Conservation (phyloP, 2,888 invertebrate genomes). For the Chrysotoxum bicinctum region DNA sequence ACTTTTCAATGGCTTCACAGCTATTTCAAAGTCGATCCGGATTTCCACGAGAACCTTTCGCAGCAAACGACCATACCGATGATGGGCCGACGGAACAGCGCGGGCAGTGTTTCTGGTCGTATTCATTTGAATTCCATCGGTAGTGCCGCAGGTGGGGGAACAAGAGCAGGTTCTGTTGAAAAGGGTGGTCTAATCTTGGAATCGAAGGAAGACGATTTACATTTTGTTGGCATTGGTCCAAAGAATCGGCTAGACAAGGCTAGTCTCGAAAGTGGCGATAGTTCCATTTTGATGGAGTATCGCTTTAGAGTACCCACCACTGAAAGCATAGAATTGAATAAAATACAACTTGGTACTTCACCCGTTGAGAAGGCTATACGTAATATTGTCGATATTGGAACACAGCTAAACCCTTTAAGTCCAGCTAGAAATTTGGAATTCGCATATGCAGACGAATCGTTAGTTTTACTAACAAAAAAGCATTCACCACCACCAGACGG, state of each 20-base stretch:
- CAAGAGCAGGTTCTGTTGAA: conserved; percentile 51
- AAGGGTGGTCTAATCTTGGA: conserved; percentile 20
- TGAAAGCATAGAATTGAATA: not conserved
- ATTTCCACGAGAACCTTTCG: conserved; percentile 77
- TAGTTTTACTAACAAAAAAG: conserved; percentile 20
- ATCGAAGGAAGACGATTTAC: conserved; percentile 33
- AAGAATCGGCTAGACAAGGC: conserved; percentile 20
- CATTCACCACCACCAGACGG: conserved; percentile 13
- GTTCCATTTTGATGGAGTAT: conserved; percentile 26
- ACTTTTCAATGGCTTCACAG: conserved; percentile 76
- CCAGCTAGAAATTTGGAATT: conserved; percentile 25
- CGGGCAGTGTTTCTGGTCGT: conserved; percentile 74
- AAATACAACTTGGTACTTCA: conserved; percentile 35
- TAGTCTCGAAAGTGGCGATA: not conserved
- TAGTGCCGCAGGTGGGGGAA: conserved; percentile 38
- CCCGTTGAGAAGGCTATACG: conserved; percentile 46
- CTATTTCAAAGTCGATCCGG: conserved; percentile 77
- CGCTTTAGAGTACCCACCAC: conserved; percentile 23
- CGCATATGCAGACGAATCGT: conserved; percentile 20
- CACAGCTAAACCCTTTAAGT: conserved; percentile 34
- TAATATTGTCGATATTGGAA: conserved; percentile 53
- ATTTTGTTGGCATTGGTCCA: conserved; percentile 22
- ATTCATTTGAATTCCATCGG: conserved; percentile 63
- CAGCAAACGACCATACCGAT: conserved; percentile 75
- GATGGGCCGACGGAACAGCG: conserved; percentile 75